Conservation (phyloP, 1,140 invertebrate genomes). For the Octopus bimaculoides region DNA sequence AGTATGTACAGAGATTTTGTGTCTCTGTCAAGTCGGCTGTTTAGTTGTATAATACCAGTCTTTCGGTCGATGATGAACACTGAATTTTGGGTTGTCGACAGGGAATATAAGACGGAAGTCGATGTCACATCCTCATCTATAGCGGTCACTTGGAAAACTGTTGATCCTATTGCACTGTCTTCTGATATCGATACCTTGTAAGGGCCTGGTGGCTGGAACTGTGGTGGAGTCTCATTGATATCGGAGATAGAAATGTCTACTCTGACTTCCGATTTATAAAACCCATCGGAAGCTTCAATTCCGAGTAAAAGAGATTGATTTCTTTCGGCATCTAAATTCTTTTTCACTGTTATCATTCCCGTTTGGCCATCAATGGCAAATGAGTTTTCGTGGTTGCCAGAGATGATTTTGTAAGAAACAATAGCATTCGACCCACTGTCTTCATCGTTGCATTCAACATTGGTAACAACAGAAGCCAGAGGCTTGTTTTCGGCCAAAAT, state of each 20-base stretch:
- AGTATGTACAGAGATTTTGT: background rate
- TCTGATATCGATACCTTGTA: conserved; percentile 82
- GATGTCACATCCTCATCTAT: conserved; percentile 36
- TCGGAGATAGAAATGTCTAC: conserved; percentile 67
- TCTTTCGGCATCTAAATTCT: background rate
- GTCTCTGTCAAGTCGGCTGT: background rate
- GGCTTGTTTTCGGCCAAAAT: conserved; percentile 19
- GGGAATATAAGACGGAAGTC: background rate
- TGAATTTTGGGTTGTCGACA: background rate
- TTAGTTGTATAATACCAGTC: background rate
- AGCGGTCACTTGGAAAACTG: conserved; percentile 57
- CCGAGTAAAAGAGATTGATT: background rate
- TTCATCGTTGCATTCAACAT: conserved; percentile 31
- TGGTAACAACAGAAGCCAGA: conserved; percentile 20
- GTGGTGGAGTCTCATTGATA: conserved; percentile 89
- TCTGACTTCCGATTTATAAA: conserved; percentile 66
- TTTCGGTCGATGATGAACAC: background rate
- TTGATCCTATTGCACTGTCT: conserved; percentile 63
- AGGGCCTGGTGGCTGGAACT: conserved; percentile 74
- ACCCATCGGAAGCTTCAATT: conserved; percentile 72
- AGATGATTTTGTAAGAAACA: conserved; percentile 28
- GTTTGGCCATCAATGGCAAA: conserved; percentile 1
- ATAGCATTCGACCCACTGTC: conserved; percentile 25
- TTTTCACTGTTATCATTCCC: background rate
- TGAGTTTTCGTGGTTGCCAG: conserved; percentile 23